Conservation (phyloP, 2,888 invertebrate species). For the Matsumyia berberina region DNA sequence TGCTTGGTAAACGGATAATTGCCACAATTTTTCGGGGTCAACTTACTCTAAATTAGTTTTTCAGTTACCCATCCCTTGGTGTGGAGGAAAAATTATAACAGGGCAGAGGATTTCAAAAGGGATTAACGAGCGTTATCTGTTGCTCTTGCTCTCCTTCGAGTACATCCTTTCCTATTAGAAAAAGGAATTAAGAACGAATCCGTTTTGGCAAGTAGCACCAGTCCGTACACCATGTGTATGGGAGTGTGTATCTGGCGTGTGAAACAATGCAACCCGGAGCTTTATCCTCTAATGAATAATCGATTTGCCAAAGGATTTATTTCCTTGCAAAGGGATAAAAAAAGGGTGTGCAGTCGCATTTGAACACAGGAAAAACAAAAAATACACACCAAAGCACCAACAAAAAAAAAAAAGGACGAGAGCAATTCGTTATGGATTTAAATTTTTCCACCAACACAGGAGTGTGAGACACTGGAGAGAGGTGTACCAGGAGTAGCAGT, state of each 20-base stretch:
- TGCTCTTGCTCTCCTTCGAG: constrained; percentile 61
- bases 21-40: constrained; percentile 76
- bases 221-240: not conserved
- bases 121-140: constrained; percentile 74
- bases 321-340: constrained; percentile 52
- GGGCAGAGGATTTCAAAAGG: constrained; percentile 28
- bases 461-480: constrained; percentile 19
- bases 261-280: constrained; percentile 75
- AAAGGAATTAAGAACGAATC: constrained; percentile 72
- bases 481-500: constrained; percentile 59
- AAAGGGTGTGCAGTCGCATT: constrained; percentile 64
- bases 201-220: constrained; percentile 63
- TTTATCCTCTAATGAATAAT: constrained; percentile 76
- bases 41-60: constrained; percentile 81
- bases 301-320: constrained; percentile 76
- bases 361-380: constrained; percentile 16
- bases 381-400: not conserved
- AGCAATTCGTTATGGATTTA: constrained; percentile 77
- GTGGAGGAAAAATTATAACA: not conserved
- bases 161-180: constrained; percentile 57
- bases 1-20: constrained; percentile 67
- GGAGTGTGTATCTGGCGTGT: constrained; percentile 61
- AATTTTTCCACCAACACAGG: constrained; percentile 52
- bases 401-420: constrained; percentile 46
- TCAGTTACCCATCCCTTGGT: not conserved